Base-by-base conservation (phyloP, 1,140 invertebrate species). In the Drosophila tropicalis region DNA sequence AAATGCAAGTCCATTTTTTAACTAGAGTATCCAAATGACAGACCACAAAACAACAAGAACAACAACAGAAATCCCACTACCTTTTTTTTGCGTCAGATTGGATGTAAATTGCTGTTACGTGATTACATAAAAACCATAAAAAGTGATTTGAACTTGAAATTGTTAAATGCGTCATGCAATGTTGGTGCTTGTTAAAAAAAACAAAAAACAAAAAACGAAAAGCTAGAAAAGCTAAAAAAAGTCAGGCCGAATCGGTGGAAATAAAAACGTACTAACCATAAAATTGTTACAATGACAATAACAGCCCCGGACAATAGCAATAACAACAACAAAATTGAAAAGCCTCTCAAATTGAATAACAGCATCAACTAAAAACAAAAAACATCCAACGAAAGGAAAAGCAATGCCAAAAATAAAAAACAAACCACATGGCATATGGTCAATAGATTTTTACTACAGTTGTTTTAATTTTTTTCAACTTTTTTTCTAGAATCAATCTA, bases 71-170 rank as follows among this genome's bases (percentile, higher is more conserved):
- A 51, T 51, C 44, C 75, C 71, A 51, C 58, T 15, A 55, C 25
- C 15, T 13, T 41, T 32, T 51, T 13, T 15, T 41, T 34, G 47
- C 7, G 57, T 62, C 57, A 61, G 60, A 66, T 64, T 63, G 67
- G 66, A 70, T 73, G 56, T 36, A 66, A 74, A 82, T 62, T 67
- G 54, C 67, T 67, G 41, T 85, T 85, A 85, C 81, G 81, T 85
- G 81, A 81, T 85, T 85, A 74, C 77, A 85, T 85, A 81, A 84
- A 83, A 74, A 55, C 66, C 66, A 73, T 77, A 77, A 82, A 81
- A 79, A 78, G 57, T 57, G 60, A 81, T 81, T 81, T 85, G 81
- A 81, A 81, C 81, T 85, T 85, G 81, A 85, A 85, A 81, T 74
- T 51, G 70, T 62, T 70, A 63, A 77, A 77, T 84, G 77, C 81